Evolutionary conservation across 2,113 vertebrate genomes (phyloP), one percentile per base, ranked within the genome.

Genomic region (Alouatta palliata): DNA sequence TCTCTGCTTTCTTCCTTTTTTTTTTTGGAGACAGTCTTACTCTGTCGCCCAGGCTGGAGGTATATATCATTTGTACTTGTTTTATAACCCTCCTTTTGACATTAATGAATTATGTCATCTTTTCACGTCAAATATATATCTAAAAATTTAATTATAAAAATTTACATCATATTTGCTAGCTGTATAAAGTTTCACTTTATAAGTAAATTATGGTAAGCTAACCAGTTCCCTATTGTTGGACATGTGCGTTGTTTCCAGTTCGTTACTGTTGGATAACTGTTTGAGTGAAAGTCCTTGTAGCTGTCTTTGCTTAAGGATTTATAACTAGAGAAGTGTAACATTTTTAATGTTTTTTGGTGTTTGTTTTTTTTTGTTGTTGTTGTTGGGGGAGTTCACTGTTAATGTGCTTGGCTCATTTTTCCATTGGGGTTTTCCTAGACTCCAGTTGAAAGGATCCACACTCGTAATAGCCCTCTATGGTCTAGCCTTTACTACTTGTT

Each of bases 241-340:
- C 40, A n/a, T 40, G 40, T 64, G 10, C 37, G 13, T 81, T 90
- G 11, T n/a, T 90, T 23, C n/a, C 54, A 93, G 1, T 13, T 45
- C 54, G n/a, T 52, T 7, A 40, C 4, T 71, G 1, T 91, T 91
- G 66, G 8, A 1, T 70, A 23, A n/a, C 35, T 49, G 58, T 75
- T 90, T 71, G 35, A 84, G 52, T 86, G 45, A 77, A 86, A 93
- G 54, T 79, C 6, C 27, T 87, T 49, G 4, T 76, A 85, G 56
- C n/a, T 83, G 30, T 71, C 45, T 93, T 92, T 88, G 10, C 19
- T 35, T 19, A 87, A 87, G 47, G 93, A 19, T 92, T 96, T 85
- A 54, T 77, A 68, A 91, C 45, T 52, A 93, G 27, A 70, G 47
- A 80, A 4, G 5, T 30, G 30, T 66, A 83, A 45, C 14, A 45